Base-by-base conservation (phyloP, 2,113 vertebrate species). In the Cyprinodon variegatus region DNA sequence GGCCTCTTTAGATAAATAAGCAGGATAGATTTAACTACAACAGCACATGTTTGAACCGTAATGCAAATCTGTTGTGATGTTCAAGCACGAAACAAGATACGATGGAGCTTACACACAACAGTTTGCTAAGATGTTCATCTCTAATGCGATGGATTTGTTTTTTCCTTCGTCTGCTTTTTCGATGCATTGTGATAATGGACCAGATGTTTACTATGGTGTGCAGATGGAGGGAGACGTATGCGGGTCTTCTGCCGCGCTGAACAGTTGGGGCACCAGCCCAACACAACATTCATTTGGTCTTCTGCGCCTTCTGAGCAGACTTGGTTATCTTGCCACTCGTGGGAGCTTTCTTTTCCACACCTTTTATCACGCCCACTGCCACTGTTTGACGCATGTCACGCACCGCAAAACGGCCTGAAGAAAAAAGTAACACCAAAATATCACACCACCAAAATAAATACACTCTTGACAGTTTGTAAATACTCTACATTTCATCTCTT, bases 301-400 rank as follows among this genome's bases (percentile, higher is more conserved):
- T 97, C 95, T 97, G 95, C 60, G 96, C 96, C 90, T 97, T 97
- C 94, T 96, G 96, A 88, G 96, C 96, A 45, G 96, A 98, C 90
- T 97, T 97, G 89, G 96, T 97, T 90, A 97, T 89, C 90, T 97
- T 98, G 81, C 96, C 96, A 61, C 95, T 94, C 83, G 95, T 95
- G 39, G 94, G 88, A 7, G 95, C 94, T 91, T 97, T 97, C 95
- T 97, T 97, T 77, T 97, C 96, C 81, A 97, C 96, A 0, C 93
- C 95, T 88, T 97, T 97, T 85, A 97, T 97, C 88, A 97, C 96
- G 53, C 96, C 96, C 83, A 97, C 97, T 14, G 96, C 96, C 70
- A 97, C 96, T 0, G 97, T 98, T 94, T 98, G 96, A 68, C 96
- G 96, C 96, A 98, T 98, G 91, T 98, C 96, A 45, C 96, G 96